These are phyloP conservation scores for Dascillus cervinus DNA, from an alignment of 2,888 invertebrate genomes.

Conservation along the genomic window DNA sequence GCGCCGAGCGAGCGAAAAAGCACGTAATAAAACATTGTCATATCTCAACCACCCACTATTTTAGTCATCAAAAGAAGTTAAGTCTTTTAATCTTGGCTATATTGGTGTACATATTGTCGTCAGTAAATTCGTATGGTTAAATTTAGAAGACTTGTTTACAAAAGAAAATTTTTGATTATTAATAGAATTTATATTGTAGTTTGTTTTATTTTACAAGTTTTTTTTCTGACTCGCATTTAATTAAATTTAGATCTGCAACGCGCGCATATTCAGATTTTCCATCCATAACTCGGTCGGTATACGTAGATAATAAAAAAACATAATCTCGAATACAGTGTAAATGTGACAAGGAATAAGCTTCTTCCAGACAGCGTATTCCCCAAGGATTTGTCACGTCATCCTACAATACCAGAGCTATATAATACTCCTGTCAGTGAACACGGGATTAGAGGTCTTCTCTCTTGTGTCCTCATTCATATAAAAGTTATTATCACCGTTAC, in stretches of 20 bases:
- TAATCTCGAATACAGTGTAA: slow-evolving; percentile 30
- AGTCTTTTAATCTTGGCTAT: slow-evolving; percentile 13
- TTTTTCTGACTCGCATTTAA: too few relatives aligned
- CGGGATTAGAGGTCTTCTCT: slow-evolving; percentile 15
- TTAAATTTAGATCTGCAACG: too few relatives aligned
- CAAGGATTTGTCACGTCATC: slow-evolving; percentile 38
- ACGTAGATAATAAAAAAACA: too few relatives aligned
- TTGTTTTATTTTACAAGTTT: too few relatives aligned
- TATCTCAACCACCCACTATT: slow-evolving; percentile 14
- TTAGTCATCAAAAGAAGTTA: slow-evolving; percentile 15
- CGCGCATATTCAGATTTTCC: too few relatives aligned
- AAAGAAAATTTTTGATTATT: slow-evolving; percentile 13
- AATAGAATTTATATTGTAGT: too few relatives aligned
- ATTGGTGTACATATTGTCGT: slow-evolving; percentile 18
- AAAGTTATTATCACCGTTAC: slow-evolving; percentile 21
- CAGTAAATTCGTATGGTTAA: slow-evolving; percentile 12
- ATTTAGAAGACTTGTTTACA: slow-evolving; percentile 15
- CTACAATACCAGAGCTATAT: slow-evolving; percentile 31
- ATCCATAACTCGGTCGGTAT: too few relatives aligned
- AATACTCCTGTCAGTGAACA: slow-evolving; percentile 14
- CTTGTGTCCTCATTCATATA: slow-evolving; percentile 14
- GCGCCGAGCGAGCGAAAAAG: too few relatives aligned
- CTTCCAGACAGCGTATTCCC: slow-evolving; percentile 29
- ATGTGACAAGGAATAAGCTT: slow-evolving; percentile 36
- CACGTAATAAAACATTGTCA: too few relatives aligned